Evolutionary conservation across 2,888 invertebrate species (phyloP).

Genomic region (Ptilodon capucinus): DNA sequence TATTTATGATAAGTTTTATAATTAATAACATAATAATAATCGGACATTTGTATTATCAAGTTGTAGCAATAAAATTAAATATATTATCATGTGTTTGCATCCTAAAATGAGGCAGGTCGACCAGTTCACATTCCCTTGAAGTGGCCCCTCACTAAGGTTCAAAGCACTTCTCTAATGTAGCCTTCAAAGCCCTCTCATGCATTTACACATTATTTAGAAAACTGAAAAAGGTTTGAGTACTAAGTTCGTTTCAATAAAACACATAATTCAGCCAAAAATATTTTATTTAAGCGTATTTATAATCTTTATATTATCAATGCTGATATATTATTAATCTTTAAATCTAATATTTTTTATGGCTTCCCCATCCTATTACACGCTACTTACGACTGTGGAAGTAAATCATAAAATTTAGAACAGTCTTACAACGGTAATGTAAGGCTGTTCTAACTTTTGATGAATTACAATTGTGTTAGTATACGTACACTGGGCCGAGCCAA

Average conservation of each 20-base stretch:
- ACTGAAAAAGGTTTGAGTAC: too few species aligned
- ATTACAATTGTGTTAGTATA: slow-evolving; percentile 59
- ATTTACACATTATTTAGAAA: too few species aligned
- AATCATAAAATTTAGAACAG: slow-evolving; percentile 58
- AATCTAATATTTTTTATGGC: slow-evolving; percentile 76
- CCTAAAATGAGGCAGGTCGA: too few species aligned
- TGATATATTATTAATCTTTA: slow-evolving; percentile 81
- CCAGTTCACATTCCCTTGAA: too few species aligned
- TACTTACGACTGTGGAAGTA: slow-evolving; percentile 52
- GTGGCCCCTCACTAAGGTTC: too few species aligned
- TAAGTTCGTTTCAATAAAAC: slow-evolving; percentile 57
- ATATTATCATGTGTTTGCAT: not conserved
- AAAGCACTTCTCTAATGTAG: too few species aligned
- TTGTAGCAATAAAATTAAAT: not conserved
- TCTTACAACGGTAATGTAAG: slow-evolving; percentile 34
- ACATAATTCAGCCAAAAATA: slow-evolving; percentile 78
- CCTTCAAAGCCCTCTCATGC: too few species aligned
- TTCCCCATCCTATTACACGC: slow-evolving; percentile 64
- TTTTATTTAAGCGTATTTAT: slow-evolving; percentile 84
- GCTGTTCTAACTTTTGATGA: slow-evolving; percentile 53
- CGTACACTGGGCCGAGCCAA: slow-evolving; percentile 65
- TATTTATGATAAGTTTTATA: not conserved
- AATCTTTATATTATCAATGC: slow-evolving; percentile 81
- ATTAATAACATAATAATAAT: not conserved
- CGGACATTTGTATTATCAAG: not conserved